phyloP scores from a whole-genome alignment of 2,888 invertebrate genomes.

The Parnassius glacialis region DNA sequence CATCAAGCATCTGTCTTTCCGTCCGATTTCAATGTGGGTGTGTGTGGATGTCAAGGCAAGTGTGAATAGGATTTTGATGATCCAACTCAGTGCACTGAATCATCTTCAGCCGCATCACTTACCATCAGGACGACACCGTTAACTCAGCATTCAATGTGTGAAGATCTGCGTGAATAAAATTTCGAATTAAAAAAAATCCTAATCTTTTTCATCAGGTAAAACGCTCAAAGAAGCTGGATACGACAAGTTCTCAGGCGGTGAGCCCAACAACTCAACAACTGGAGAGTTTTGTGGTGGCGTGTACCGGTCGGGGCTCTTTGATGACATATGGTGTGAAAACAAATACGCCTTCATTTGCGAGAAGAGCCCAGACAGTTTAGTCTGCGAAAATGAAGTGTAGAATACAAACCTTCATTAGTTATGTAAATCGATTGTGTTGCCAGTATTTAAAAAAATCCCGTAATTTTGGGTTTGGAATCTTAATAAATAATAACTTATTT shows the following conservation, averaged over 20 bases:
- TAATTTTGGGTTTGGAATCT: no score
- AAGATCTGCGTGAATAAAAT: no score
- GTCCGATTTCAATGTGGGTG: no score
- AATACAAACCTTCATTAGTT: neutral
- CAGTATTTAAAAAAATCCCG: no score
- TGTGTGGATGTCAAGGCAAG: no score
- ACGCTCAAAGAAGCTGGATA: slow-evolving; percentile 5
- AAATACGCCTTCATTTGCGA: slow-evolving; percentile 40
- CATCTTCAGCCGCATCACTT: no score
- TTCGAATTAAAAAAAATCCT: neutral
- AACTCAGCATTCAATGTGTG: no score
- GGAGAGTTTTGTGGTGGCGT: slow-evolving; percentile 46
- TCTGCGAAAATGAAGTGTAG: neutral
- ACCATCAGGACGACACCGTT: no score
- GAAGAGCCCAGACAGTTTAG: slow-evolving; percentile 32
- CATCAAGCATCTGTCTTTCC: no score
- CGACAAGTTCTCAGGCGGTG: slow-evolving; percentile 26
- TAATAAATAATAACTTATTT: no score
- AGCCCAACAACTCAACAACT: slow-evolving; percentile 41
- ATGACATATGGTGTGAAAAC: slow-evolving; percentile 36
- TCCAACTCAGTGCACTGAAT: no score
- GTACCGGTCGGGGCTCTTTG: slow-evolving; percentile 35
- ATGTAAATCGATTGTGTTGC: neutral
- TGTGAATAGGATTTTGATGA: no score
- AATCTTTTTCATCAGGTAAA: neutral